Evolutionary conservation across 1,140 invertebrate species (phyloP), one percentile per base, ranked within the genome.

Genomic region (Heliconius hermathena): DNA sequence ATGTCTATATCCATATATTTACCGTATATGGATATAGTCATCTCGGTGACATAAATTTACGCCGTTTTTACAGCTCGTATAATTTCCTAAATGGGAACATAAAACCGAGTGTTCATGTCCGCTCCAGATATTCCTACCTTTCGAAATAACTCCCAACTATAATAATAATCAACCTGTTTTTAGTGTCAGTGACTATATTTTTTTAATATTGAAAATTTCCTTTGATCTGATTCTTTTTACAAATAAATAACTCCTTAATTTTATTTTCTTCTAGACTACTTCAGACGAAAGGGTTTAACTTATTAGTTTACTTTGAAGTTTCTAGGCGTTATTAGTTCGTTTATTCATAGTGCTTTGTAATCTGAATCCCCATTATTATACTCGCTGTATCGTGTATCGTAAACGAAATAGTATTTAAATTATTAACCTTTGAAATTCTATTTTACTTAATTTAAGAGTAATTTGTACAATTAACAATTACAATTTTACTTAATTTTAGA

Each of bases 1-100:
- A 54, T 8, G 20, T 8, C 18, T 54, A n/a, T 11, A 22, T 60
- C 9, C 22, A 60, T 60, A 22, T 60, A 60, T 60, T n/a, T 60
- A 46, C 13, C 41, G 49, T 49, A 52, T 73, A 29, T 73, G 26
- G 49, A 71, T 71, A 70, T 49, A 73, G 54, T 46, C n/a, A 54
- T n/a, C 71, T 60, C 54, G 52, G 71, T 41, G 49, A 78, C 76
- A 73, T 78, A 78, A 77, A 52, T 73, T 78, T 60, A 78, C 54
- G 71, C 1, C 70, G 36, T 46, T 76, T 78, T 78, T 78, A 78
- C 76, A 78, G 76, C 71, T 78, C 76, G 33, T 78, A 78, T 78
- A 72, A 78, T 78, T 73, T 78, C 76, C 76, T 78, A 57, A 78
- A 78, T 78, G 71, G 76, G 52, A 8, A 33, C 74, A 60, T 78